Evolutionary conservation across 2,888 invertebrate genomes (phyloP).

Genomic region (Rutpela maculata): DNA sequence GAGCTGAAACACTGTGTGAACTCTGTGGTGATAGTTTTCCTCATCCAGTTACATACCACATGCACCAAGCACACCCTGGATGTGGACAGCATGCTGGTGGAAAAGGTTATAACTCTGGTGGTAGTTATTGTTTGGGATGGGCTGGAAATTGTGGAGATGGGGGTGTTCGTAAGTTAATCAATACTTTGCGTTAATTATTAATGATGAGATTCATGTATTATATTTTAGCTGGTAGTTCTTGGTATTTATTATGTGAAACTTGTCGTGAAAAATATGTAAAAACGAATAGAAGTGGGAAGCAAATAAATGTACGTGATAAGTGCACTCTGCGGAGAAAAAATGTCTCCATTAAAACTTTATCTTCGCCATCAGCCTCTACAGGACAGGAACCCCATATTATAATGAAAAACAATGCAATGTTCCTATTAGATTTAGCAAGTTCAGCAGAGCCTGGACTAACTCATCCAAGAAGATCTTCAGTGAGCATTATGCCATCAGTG

Average conservation of each 20-base stretch:
- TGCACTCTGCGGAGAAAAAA: constrained; percentile 65
- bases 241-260: constrained; percentile 94
- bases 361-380: constrained; percentile 66
- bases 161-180: constrained; percentile 79
- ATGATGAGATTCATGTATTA: constrained; percentile 41
- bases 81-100: constrained; percentile 91
- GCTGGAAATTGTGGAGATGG: constrained; percentile 93
- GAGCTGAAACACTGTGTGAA: constrained; percentile 81
- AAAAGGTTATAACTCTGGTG: constrained; percentile 94
- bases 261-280: constrained; percentile 88
- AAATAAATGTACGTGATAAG: constrained; percentile 68
- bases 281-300: constrained; percentile 70
- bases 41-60: constrained; percentile 92
- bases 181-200: neutral
- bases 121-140: constrained; percentile 92
- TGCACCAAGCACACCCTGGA: constrained; percentile 92
- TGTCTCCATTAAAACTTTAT: constrained; percentile 58
- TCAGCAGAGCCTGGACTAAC: constrained; percentile 76
- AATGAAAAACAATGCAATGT: constrained; percentile 96
- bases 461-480: constrained; percentile 67
- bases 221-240: constrained; percentile 80
- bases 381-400: constrained; percentile 78
- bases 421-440: constrained; percentile 91
- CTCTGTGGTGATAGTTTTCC: constrained; percentile 88
- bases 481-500: constrained; percentile 74